These are phyloP conservation scores for Chauna torquata DNA, from an alignment of 2,113 vertebrate species.

Conservation along the genomic window DNA sequence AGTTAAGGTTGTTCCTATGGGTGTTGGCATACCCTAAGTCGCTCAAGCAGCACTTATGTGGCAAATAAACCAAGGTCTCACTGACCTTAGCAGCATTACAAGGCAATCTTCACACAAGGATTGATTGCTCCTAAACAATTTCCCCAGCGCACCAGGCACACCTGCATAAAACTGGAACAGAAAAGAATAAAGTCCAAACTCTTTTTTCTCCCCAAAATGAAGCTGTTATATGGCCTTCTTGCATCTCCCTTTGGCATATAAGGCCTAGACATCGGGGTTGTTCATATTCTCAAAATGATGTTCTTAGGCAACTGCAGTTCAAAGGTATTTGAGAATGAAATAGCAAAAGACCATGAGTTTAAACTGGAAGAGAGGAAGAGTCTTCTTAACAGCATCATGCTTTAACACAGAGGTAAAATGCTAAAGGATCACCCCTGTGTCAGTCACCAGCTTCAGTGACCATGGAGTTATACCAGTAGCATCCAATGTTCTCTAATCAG, in stretches of 20 bases:
- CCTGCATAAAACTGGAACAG: neutral
- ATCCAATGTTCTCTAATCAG: neutral
- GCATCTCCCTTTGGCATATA: neutral
- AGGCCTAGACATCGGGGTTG: neutral
- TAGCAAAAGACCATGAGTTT: neutral
- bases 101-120: slow-evolving; percentile 25
- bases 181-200: neutral
- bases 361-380: neutral
- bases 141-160: neutral
- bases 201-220: fast-evolving
- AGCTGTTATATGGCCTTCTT: neutral
- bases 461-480: neutral
- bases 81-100: slow-evolving; percentile 39
- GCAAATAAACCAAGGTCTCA: slow-evolving; percentile 59
- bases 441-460: neutral
- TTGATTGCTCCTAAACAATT: neutral
- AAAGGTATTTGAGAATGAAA: neutral
- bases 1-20: slow-evolving; percentile 24
- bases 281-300: neutral
- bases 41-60: slow-evolving; percentile 47
- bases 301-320: neutral
- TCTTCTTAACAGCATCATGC: neutral
- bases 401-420: neutral
- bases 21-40: slow-evolving; percentile 38
- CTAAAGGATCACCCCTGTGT: neutral